Base-by-base conservation (phyloP, 2,113 vertebrate genomes). In the Tragelaphus scriptus region DNA sequence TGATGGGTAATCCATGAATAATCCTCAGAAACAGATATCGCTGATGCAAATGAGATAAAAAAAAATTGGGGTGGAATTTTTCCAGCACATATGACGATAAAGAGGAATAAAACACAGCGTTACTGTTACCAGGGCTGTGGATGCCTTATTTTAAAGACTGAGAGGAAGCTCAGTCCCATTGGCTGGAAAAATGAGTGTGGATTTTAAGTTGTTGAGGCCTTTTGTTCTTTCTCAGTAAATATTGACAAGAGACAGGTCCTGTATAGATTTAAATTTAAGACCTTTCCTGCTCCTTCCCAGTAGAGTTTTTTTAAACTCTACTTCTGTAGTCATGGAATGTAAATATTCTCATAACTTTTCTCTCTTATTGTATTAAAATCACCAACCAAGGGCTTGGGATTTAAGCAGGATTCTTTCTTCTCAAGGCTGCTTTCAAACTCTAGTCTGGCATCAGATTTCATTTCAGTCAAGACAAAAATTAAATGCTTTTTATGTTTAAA, bases 1-100 rank as follows among this genome's bases (percentile, higher is more conserved):
- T 95, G 95, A 95, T 95, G 96, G 71, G 12, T 97, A 97, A 98
- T 98, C 96, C 94, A 91, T 68, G 68, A 95, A 96, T 97, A 98
- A 98, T 97, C 92, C 97, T 97, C 94, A 94, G 80, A 96, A 95
- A 95, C 56, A 97, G 97, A 97, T 94, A 96, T 86, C 28, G 30
- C 91, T 95, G 79, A 77, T 97, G 89, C 71, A 97, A 90, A 97
- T 95, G 81, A 96, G 47, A 97, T 92, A 26, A 90, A 80, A 96
- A 96, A 87, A 88, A 87, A 58, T 23, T 58, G 82, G 81, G 36
- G 30, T 90, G 75, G 51, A 90, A 75, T 97, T 98, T 98, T 96
- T 89, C 90, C 75, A 95, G 96, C 55, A 80, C 84, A 94, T 87
- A 87, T 53, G 85, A 91, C 17, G 21, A 58, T 32, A 85, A 63